Conservation (phyloP, 1,140 invertebrate genomes). For the Druon quercuslanigerum region DNA sequence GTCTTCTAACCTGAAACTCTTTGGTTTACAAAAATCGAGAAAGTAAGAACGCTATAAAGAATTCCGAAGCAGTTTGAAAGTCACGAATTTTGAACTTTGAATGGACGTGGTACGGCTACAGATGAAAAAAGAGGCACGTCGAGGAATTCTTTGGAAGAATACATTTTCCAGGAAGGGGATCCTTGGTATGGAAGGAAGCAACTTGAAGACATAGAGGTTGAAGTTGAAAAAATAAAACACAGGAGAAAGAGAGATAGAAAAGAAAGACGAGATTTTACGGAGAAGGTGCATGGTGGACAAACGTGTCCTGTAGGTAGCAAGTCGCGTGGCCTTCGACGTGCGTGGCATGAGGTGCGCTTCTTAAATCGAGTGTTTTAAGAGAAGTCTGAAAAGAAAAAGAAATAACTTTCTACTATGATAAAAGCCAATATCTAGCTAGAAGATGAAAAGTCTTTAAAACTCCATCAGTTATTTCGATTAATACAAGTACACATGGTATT, state of each 20-base stretch:
- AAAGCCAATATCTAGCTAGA: conserved; percentile 35
- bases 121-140: background rate
- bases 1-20: too few relatives aligned
- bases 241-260: background rate
- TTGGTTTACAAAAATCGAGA: too few relatives aligned
- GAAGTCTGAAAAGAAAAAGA: conserved; percentile 49
- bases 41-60: too few relatives aligned
- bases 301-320: conserved; percentile 56
- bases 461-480: background rate
- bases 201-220: conserved; percentile 27
- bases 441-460: background rate
- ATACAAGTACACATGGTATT: background rate
- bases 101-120: background rate
- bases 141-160: conserved; percentile 24
- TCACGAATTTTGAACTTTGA: background rate
- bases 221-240: background rate
- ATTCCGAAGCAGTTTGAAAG: too few relatives aligned
- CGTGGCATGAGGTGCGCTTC: conserved; percentile 60
- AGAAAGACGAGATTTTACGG: background rate
- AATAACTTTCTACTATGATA: conserved; percentile 52
- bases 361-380: conserved; percentile 52
- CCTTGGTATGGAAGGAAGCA: conserved; percentile 40
- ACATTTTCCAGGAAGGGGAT: conserved; percentile 10
- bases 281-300: conserved; percentile 42
- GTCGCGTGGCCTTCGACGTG: conserved; percentile 70